Evolutionary conservation across 2,888 invertebrate genomes (phyloP).

Genomic region (Drosophila kuntzei): DNA sequence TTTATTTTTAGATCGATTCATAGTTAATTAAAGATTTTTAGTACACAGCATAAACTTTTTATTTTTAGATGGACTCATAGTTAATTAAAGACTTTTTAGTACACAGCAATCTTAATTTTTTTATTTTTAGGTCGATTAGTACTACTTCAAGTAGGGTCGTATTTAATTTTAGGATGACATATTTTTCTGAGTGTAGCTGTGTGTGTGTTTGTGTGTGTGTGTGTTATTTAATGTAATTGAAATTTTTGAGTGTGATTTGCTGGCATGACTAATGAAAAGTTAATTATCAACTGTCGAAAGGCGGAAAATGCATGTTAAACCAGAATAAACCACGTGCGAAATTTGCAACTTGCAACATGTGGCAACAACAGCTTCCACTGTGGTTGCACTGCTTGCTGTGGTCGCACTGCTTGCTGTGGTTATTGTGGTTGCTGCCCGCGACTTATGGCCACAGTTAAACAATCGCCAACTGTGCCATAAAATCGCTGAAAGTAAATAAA

Average conservation of each 20-base stretch:
- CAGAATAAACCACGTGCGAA: slow-evolving; percentile 55
- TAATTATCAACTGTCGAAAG: slow-evolving; percentile 56
- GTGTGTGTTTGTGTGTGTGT: slow-evolving; percentile 15
- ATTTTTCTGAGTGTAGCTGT: too few species aligned
- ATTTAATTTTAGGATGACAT: too few species aligned
- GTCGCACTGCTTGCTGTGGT: slow-evolving; percentile 20
- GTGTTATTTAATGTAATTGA: slow-evolving; percentile 32
- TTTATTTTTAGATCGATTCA: too few species aligned
- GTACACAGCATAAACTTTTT: too few species aligned
- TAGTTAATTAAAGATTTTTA: too few species aligned
- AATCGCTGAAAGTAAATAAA: background rate
- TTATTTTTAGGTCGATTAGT: too few species aligned
- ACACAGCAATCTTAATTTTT: too few species aligned
- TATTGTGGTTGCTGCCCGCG: slow-evolving; percentile 24
- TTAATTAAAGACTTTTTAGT: too few species aligned
- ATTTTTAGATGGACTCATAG: too few species aligned
- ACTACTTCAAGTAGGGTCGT: too few species aligned
- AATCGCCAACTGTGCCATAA: slow-evolving; percentile 28
- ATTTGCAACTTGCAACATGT: slow-evolving; percentile 26
- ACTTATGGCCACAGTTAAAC: slow-evolving; percentile 55
- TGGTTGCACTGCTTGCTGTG: slow-evolving; percentile 29
- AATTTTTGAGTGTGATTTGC: slow-evolving; percentile 45
- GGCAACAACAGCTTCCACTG: slow-evolving; percentile 6
- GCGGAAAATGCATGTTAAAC: slow-evolving; percentile 20
- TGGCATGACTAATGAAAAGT: slow-evolving; percentile 67